Evolutionary conservation across 2,797 vertebrate genomes (phyloP).

Genomic region (Enoplosus armatus): DNA sequence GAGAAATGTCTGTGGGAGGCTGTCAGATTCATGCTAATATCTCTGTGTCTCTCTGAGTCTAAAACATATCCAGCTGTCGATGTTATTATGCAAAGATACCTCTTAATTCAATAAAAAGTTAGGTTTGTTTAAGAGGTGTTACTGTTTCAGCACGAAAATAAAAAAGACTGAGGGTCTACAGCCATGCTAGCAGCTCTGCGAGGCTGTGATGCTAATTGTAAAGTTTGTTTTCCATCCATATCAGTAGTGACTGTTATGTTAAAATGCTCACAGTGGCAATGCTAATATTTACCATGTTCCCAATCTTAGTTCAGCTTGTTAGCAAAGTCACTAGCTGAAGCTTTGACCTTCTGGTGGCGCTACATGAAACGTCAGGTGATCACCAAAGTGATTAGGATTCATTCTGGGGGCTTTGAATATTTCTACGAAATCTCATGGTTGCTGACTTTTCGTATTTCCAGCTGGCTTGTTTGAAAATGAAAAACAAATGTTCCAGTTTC

Average conservation of each 20-base stretch:
- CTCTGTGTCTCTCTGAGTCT: conserved; percentile 15
- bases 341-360: not conserved
- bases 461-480: not conserved
- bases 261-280: not conserved
- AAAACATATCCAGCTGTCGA: not conserved
- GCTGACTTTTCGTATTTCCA: not conserved
- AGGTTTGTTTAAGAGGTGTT: not conserved
- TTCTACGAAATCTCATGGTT: not conserved
- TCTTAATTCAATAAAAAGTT: not conserved
- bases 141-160: not conserved
- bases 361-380: not conserved
- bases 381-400: not conserved
- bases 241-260: not conserved
- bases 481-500: too few species aligned
- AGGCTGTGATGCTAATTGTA: too few species aligned
- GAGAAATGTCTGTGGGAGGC: conserved; percentile 60
- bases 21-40: conserved; percentile 43
- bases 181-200: too few species aligned
- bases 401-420: not conserved
- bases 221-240: too few species aligned
- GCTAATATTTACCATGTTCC: not conserved
- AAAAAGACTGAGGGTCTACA: too few species aligned
- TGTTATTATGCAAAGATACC: not conserved
- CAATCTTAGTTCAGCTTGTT: too few species aligned
- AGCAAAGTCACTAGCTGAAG: too few species aligned